phyloP scores from a whole-genome alignment of 2,113 vertebrate species.

The Cariama cristata region DNA sequence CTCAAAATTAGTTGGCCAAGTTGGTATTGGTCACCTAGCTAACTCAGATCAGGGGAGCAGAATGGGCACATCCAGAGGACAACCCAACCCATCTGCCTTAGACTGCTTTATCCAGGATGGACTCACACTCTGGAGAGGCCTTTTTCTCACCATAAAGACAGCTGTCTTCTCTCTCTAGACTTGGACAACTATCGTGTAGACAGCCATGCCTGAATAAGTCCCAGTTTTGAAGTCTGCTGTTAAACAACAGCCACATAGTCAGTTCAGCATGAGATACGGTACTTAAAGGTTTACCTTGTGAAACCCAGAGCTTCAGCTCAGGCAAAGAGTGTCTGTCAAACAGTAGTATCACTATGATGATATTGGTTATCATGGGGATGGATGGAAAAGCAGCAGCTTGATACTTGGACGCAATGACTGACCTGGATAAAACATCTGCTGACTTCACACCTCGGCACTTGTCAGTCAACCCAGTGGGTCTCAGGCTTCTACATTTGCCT shows the following conservation, averaged over 20 bases:
- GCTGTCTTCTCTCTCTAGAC: neutral
- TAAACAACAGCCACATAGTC: neutral
- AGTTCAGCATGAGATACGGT: neutral
- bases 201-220: neutral
- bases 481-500: neutral
- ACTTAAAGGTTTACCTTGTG: neutral
- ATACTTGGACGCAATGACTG: neutral
- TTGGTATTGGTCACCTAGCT: neutral
- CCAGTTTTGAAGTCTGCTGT: neutral
- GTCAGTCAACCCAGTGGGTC: neutral
- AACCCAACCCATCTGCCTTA: neutral
- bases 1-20: neutral
- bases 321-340: neutral
- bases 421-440: neutral
- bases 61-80: neutral
- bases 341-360: neutral
- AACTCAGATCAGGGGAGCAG: neutral
- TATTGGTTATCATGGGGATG: neutral
- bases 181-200: accelerated
- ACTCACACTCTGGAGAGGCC: neutral
- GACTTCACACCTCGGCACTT: neutral
- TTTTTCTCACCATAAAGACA: neutral
- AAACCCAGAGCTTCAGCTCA: neutral
- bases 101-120: neutral
- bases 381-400: neutral